phyloP scores from a whole-genome alignment of 2,888 invertebrate species.

The Protodeltote pygarga region DNA sequence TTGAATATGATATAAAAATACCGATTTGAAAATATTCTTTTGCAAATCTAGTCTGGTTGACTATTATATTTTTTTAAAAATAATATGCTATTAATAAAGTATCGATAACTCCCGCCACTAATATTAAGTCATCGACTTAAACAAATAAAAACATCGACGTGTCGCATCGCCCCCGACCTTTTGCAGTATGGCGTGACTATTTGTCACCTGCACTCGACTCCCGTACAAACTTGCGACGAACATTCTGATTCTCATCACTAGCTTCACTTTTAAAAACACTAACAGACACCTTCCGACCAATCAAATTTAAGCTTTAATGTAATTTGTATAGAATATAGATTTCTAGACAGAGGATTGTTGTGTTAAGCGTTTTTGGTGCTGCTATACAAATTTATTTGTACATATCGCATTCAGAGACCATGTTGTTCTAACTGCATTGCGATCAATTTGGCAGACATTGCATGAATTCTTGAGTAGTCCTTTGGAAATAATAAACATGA shows the following conservation, averaged over 20 bases:
- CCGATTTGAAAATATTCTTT: too few relatives aligned
- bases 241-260: conserved; percentile 82
- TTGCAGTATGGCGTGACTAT: conserved; percentile 82
- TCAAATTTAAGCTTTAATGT: conserved; percentile 43
- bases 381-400: conserved; percentile 71
- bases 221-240: conserved; percentile 79
- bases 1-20: too few relatives aligned
- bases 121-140: conserved; percentile 81
- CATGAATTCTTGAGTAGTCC: conserved; percentile 71
- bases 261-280: conserved; percentile 49
- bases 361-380: conserved; percentile 38
- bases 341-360: conserved; percentile 16
- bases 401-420: conserved; percentile 72
- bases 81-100: conserved; percentile 19
- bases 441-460: conserved; percentile 77
- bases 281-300: conserved; percentile 22
- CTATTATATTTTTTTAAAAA: too few relatives aligned
- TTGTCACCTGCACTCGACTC: conserved; percentile 85
- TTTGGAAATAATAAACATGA: conserved; percentile 51
- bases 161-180: conserved; percentile 76
- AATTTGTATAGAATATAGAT: conserved; percentile 26
- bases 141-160: conserved; percentile 83
- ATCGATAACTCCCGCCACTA: conserved; percentile 72
- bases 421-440: conserved; percentile 79
- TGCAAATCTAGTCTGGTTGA: too few relatives aligned